Percentiles rank a stretch among this genome's conserved stretches.
Evolutionary conservation across 2,888 invertebrate species (phyloP).

Genomic region (Elmis aenea): DNA sequence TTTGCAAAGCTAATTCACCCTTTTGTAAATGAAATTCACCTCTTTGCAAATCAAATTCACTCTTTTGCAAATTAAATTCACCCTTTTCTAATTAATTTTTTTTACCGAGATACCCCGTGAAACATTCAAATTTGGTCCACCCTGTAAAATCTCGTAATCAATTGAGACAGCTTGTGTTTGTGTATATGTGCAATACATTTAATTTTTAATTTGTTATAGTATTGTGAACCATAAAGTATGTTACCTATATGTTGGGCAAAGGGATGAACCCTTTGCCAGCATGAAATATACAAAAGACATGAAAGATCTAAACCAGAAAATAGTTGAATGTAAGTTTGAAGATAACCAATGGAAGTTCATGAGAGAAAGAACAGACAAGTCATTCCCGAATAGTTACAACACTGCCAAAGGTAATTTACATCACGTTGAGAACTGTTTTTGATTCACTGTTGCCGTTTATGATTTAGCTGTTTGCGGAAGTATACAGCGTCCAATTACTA

Average conservation of each 20-base stretch:
- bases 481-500: conserved; percentile 80
- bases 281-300: conserved; percentile 79
- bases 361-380: conserved; percentile 95
- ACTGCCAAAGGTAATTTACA: conserved; percentile 83
- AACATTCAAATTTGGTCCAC: no score
- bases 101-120: no score
- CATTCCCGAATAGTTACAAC: conserved; percentile 82
- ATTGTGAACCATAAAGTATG: conserved; percentile 66
- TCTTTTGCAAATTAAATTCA: no score
- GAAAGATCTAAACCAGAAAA: conserved; percentile 81
- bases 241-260: conserved; percentile 72
- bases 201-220: no score
- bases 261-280: conserved; percentile 59
- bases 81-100: no score
- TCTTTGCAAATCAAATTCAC: no score
- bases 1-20: no score
- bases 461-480: conserved; percentile 71
- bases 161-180: neutral
- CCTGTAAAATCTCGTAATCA: no score
- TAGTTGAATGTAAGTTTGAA: conserved; percentile 89
- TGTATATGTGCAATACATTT: conserved; percentile 25
- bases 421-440: conserved; percentile 3
- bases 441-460: no score
- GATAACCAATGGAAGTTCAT: conserved; percentile 85
- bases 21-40: no score